A percentile compares a stretch with the other conserved stretches of the same genome.
phyloP scores from a whole-genome alignment of 2,797 vertebrate species.

The Eulemur rubriventer region DNA sequence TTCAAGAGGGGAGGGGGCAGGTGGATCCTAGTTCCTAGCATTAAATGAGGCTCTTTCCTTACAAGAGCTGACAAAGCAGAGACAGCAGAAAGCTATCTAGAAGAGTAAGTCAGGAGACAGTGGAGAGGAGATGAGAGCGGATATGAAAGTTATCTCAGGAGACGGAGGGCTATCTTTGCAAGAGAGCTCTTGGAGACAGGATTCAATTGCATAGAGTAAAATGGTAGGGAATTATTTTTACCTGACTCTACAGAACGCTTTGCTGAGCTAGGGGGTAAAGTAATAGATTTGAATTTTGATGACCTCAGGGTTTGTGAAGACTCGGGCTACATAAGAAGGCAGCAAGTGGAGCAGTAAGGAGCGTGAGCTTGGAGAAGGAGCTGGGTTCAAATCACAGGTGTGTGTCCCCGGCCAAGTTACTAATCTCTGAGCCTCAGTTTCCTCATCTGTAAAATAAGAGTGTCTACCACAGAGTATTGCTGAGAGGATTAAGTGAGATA shows the following conservation, averaged over 20 bases:
- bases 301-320: not conserved
- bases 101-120: not conserved
- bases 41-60: not conserved
- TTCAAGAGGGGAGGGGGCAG: not conserved
- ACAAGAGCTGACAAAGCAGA: constrained; percentile 34
- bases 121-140: not conserved
- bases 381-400: not conserved
- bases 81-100: not conserved
- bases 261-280: constrained; percentile 62
- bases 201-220: constrained; percentile 50
- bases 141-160: not conserved
- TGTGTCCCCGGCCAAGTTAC: not conserved
- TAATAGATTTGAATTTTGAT: constrained; percentile 43
- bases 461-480: not conserved
- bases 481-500: not conserved
- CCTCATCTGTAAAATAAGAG: not conserved
- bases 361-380: not conserved
- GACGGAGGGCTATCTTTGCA: not conserved
- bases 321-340: not conserved
- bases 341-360: not conserved
- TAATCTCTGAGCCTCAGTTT: not conserved
- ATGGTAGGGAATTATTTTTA: constrained; percentile 45
- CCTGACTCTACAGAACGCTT: constrained; percentile 64
- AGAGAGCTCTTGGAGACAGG: constrained; percentile 7
- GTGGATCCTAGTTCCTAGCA: not conserved